phyloP scores from a whole-genome alignment of 2,113 vertebrate genomes.

The Pollachius pollachius region DNA sequence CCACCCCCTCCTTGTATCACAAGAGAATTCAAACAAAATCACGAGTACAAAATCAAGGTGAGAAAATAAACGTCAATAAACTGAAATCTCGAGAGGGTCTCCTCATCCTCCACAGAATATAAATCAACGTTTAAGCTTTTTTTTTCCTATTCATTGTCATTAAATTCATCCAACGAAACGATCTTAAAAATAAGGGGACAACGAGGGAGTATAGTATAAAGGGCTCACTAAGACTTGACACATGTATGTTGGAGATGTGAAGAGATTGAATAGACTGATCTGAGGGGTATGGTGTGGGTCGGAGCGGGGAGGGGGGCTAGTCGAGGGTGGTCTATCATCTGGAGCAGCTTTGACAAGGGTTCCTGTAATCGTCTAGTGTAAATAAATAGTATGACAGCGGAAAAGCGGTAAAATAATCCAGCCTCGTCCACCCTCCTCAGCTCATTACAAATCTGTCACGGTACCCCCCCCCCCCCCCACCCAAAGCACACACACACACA shows the following conservation, averaged over 20 bases:
- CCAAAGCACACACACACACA: too few relatives aligned
- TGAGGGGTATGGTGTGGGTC: constrained; percentile 5
- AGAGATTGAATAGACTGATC: constrained; percentile 31
- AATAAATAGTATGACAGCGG: constrained; percentile 91
- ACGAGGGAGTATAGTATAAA: constrained; percentile 31
- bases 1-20: constrained; percentile 30
- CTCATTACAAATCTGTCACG: constrained; percentile 36
- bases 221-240: constrained; percentile 40
- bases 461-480: constrained; percentile 45
- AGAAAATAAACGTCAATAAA: constrained; percentile 14
- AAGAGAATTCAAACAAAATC: constrained; percentile 41
- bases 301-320: constrained; percentile 12
- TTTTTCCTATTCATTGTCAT: constrained; percentile 18
- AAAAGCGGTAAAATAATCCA: constrained; percentile 15
- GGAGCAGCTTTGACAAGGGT: constrained; percentile 63
- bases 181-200: constrained; percentile 54
- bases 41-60: constrained; percentile 56
- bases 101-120: background rate
- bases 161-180: constrained; percentile 56
- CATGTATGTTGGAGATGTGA: constrained; percentile 41
- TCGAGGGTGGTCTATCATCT: constrained; percentile 40
- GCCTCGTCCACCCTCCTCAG: too few relatives aligned
- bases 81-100: background rate
- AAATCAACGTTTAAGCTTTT: background rate
- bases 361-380: constrained; percentile 73